Evolutionary conservation across 2,888 invertebrate species (phyloP), one percentile per base, ranked within the genome.

Genomic region (Euphydryas editha): DNA sequence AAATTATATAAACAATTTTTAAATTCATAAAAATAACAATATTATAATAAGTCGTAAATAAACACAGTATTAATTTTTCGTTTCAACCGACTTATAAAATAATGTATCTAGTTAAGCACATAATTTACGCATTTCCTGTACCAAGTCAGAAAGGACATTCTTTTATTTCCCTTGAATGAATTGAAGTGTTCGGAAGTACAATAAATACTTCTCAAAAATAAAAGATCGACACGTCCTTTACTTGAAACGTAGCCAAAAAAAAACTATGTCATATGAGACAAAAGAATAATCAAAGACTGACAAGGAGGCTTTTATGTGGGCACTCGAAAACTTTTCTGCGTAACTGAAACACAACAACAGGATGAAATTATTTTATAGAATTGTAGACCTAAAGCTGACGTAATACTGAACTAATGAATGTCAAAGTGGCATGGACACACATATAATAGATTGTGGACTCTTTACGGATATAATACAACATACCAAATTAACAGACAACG

Each of bases 401-500:
- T 17, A 30, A 6, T 54, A 10, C 24, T 17, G 4, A 30, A 36
- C 36, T 54, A 54, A 54, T 36, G 30, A 54, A 36, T 3, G n/a
- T 30, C 1, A 63, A 20, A 63, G 30, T 63, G 20, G 17, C 21
- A 55, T 66, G 55, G n/a, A 17, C 21, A 39, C 18, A 17, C 21
- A 30, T 57, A 39, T 61, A 56, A 62, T 21, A 24, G 15, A 13
- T 18, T 51, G 62, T 20, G 57, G 49, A 51, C 44, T 21, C 58
- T 67, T 70, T 65, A 65, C 72, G 72, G 75, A 75, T 47, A 61
- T 63, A 44, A 83, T 82, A 81, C 78, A 80, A 85, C 86, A 83
- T 80, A 81, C 83, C 83, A 87, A 89, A 90, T 90, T 90, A 89
- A 90, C 89, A 89, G 89, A 90, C 90, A 87, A 85, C 85, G 88